Evolutionary conservation across 2,797 vertebrate genomes (phyloP).

Genomic region (Pelochelys cantorii): DNA sequence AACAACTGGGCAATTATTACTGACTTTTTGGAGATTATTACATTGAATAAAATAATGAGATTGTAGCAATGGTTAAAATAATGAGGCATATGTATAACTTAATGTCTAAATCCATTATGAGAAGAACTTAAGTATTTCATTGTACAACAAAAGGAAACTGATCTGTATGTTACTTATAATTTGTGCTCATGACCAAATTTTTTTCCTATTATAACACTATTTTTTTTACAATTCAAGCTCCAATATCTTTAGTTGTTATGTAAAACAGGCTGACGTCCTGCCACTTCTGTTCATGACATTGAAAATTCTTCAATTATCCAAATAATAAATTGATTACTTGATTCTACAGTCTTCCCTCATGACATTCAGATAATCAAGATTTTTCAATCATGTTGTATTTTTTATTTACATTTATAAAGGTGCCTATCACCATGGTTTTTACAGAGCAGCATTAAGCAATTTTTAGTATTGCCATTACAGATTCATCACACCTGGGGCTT

Average conservation of each 20-base stretch:
- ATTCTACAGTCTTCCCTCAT: neutral
- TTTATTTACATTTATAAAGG: conserved; percentile 28
- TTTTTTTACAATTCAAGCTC: neutral
- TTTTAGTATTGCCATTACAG: conserved; percentile 35
- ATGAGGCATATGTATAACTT: neutral
- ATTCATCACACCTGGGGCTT: conserved; percentile 44
- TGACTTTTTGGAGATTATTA: neutral
- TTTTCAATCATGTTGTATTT: neutral
- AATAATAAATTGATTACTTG: neutral
- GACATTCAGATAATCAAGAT: neutral
- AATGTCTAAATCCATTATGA: neutral
- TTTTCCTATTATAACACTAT: neutral
- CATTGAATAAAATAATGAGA: neutral
- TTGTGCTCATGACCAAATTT: neutral
- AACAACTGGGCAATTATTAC: neutral
- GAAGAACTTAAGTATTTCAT: neutral
- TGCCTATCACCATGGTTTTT: conserved; percentile 60
- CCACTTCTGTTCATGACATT: neutral
- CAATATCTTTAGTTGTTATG: neutral
- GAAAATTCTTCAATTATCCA: neutral
- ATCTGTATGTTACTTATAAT: neutral
- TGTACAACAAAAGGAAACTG: neutral
- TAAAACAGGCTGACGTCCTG: neutral
- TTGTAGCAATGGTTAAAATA: neutral
- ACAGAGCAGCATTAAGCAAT: neutral